phyloP scores from a whole-genome alignment of 2,113 vertebrate species.

The Pogonocichla stellata region DNA sequence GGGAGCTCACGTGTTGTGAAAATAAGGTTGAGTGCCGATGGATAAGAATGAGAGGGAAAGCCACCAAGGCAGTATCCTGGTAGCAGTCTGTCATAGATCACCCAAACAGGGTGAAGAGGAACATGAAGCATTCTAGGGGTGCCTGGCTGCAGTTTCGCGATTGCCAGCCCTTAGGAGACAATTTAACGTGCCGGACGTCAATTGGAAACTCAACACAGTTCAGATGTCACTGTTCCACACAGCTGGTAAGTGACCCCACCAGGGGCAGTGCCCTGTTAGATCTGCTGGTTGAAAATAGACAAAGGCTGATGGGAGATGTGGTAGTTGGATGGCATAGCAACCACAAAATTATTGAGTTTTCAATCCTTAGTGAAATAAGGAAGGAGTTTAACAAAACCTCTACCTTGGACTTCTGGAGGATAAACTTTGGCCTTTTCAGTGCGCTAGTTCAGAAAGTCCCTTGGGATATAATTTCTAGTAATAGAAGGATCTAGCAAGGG shows the following conservation, averaged over 20 bases:
- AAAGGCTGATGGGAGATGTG: neutral
- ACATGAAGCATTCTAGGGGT: neutral
- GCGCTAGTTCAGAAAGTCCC: neutral
- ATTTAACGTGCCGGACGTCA: neutral
- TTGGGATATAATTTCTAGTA: neutral
- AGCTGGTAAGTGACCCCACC: neutral
- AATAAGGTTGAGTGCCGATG: neutral
- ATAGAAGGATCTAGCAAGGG: neutral
- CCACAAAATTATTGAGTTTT: neutral
- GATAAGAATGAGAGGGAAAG: neutral
- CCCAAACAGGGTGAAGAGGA: neutral
- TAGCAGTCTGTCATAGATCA: too few relatives aligned
- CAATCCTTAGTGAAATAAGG: neutral
- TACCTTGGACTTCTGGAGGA: neutral
- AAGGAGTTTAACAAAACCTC: neutral
- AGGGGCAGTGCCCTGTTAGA: neutral
- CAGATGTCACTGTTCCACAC: neutral
- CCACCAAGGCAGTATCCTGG: neutral
- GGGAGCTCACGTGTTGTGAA: neutral
- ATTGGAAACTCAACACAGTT: neutral
- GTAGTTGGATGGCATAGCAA: too few relatives aligned
- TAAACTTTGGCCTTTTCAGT: neutral
- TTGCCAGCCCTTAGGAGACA: neutral
- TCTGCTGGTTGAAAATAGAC: neutral
- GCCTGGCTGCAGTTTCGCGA: accelerated